Evolutionary conservation across 2,113 vertebrate species (phyloP).

Genomic region (Platycercus adscitus): DNA sequence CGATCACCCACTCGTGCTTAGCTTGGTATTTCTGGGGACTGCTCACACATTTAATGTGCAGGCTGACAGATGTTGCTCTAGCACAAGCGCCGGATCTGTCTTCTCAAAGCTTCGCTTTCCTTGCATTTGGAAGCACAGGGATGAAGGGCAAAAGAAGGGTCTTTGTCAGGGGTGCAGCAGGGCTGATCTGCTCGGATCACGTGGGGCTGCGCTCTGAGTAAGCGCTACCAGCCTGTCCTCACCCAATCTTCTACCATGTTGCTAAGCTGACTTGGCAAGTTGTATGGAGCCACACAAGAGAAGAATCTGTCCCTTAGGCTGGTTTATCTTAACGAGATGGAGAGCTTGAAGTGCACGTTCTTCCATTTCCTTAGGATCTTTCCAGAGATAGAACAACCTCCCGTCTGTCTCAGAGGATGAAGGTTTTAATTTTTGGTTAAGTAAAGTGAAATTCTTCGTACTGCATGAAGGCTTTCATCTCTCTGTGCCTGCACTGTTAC

Average conservation of each 20-base stretch:
- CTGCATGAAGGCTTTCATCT: neutral
- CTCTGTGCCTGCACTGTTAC: neutral
- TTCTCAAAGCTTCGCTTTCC: neutral
- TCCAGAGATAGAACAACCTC: neutral
- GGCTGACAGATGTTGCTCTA: neutral
- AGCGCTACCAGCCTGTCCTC: neutral
- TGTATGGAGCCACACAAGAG: neutral
- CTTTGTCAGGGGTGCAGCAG: neutral
- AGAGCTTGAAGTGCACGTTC: neutral
- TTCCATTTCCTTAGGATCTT: neutral
- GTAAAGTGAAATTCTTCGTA: neutral
- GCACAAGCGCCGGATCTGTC: neutral
- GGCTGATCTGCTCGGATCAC: neutral
- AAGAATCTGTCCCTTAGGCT: neutral
- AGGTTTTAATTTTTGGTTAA: neutral
- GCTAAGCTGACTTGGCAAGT: neutral
- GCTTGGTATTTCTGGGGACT: neutral
- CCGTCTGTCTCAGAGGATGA: neutral
- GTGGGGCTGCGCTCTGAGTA: neutral
- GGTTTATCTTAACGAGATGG: neutral
- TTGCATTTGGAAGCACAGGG: neutral
- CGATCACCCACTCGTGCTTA: neutral
- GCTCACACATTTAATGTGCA: neutral
- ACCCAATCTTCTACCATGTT: neutral
- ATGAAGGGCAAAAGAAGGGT: neutral